Evolutionary conservation across 2,888 invertebrate species (phyloP), one percentile per base, ranked within the genome.

Genomic region (Noctua janthe): DNA sequence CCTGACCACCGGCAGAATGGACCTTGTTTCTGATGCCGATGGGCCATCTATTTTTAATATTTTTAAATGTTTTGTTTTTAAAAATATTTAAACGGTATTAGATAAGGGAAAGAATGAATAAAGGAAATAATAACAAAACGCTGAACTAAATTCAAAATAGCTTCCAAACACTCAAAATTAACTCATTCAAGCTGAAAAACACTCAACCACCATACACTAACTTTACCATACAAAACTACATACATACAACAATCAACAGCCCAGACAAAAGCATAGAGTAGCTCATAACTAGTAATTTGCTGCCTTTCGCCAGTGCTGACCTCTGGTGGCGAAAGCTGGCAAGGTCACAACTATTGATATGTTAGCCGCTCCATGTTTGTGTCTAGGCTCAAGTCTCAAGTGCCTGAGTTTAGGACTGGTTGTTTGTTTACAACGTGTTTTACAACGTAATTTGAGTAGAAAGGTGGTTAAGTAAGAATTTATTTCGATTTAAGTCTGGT

Each of bases 261-360:
- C 73, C 47, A 81, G 76, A 74, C 78, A 87, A 87, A 85, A 67
- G 81, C 49, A 56, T 74, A 23, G 67, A 76, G 43, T 6, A 8
- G 56, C 35, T 69, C 13, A 39, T 74, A 84, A 67, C 74, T 66
- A 62, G 70, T 73, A 74, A 85, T 85, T 84, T 85, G 78, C 78
- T 76, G 74, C 87, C 82, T 89, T 85, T 87, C 89, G 74, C 81
- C 23, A 5, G 73, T 74, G 80, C 78, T 87, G 90, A 90, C 90
- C 90, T 82, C 83, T 86, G 71, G 75, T 79, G 87, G 90, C 86
- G 90, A 90, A 90, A 90, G 90, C 77, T 47, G 15, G 80, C 84
- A 82, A 83, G 87, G 89, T 88, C 82, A 72, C 17, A 43, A 74
- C 73, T 56, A 82, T 86, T 81, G 74, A 82, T 80, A 74, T n/a